Percentiles rank a stretch among this genome's conserved stretches.
phyloP scores from a whole-genome alignment of 1,140 invertebrate species.

The Aphis craccivora region DNA sequence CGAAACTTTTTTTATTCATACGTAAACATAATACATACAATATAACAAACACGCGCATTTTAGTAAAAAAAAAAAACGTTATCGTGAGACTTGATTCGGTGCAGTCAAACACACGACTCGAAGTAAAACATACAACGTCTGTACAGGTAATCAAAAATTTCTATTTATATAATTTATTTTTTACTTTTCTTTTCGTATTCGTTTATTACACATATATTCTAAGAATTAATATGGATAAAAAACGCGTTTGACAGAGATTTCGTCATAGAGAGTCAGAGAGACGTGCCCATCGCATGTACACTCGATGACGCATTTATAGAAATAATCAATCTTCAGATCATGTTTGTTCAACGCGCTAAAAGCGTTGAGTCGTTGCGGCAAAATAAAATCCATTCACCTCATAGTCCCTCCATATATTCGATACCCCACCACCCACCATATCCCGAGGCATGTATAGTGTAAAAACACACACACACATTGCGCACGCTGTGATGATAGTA shows the following conservation, averaged over 20 bases:
- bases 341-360: slow-evolving; percentile 43
- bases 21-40: neutral
- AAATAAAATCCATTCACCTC: slow-evolving; percentile 34
- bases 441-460: neutral
- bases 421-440: neutral
- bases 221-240: neutral
- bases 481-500: neutral
- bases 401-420: neutral
- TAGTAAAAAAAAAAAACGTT: neutral
- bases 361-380: neutral
- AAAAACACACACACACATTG: neutral
- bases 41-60: neutral
- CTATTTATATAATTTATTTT: neutral
- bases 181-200: neutral
- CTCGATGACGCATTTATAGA: neutral
- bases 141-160: neutral
- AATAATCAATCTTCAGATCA: neutral
- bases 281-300: neutral
- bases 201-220: neutral
- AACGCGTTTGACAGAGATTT: neutral
- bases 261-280: neutral
- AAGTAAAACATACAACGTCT: neutral
- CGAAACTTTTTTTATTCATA: neutral
- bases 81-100: neutral
- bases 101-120: neutral